Evolutionary conservation across 2,888 invertebrate species (phyloP).

Genomic region (Hirtodrosophila confusa): DNA sequence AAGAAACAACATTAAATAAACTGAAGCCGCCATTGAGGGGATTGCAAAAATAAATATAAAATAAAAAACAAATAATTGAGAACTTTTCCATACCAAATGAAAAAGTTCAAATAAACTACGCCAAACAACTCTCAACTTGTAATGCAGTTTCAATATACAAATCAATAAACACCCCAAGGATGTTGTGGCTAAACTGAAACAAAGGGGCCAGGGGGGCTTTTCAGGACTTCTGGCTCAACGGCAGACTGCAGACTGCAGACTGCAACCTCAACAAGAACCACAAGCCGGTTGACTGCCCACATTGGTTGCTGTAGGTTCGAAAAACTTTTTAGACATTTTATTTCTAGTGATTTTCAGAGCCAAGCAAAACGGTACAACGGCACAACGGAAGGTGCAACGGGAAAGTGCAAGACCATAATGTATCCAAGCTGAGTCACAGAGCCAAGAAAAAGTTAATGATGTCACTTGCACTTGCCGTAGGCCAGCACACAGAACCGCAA

Average conservation of each 20-base stretch:
- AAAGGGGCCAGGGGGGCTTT: conserved; percentile 3
- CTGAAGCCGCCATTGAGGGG: conserved; percentile 10
- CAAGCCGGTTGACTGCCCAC: conserved; percentile 53
- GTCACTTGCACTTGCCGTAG: conserved; percentile 74
- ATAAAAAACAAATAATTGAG: conserved; percentile 23
- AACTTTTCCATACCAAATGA: conserved; percentile 47
- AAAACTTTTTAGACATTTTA: conserved; percentile 68
- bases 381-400: conserved; percentile 38
- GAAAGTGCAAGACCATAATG: conserved; percentile 50
- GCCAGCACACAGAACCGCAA: conserved; percentile 27
- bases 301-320: conserved; percentile 26
- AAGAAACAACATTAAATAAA: conserved; percentile 66
- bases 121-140: conserved; percentile 63
- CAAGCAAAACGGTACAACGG: conserved; percentile 13
- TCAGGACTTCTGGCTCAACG: conserved; percentile 7
- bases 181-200: conserved; percentile 37
- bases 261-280: conserved; percentile 44
- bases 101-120: conserved; percentile 73
- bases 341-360: conserved; percentile 36
- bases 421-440: conserved; percentile 31
- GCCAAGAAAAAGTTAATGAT: conserved; percentile 74
- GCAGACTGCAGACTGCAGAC: conserved; percentile 8
- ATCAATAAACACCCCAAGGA: conserved; percentile 69
- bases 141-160: conserved; percentile 80
- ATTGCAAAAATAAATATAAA: conserved; percentile 3